Evolutionary conservation across 2,888 invertebrate species (phyloP).

Genomic region (Hirudinaria manillensis): DNA sequence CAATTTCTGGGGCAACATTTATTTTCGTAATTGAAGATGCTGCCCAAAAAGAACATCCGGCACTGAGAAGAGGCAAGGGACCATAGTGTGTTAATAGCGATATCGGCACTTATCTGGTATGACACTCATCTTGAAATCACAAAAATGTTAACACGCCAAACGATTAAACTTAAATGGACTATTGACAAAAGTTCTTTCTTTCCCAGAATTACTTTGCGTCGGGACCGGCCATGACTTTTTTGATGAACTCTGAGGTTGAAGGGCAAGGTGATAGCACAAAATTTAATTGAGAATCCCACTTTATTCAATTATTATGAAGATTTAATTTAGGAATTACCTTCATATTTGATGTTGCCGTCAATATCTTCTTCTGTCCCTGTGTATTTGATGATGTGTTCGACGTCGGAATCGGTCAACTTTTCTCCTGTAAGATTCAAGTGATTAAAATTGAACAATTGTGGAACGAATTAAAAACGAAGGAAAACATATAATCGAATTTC

Average conservation of each 20-base stretch:
- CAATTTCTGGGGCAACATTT: too few relatives aligned
- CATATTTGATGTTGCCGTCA: slow-evolving; percentile 58
- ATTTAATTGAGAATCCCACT: background rate
- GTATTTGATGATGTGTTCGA: slow-evolving; percentile 55
- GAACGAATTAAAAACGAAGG: background rate
- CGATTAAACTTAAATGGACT: too few relatives aligned
- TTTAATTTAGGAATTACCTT: slow-evolving; percentile 47
- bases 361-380: slow-evolving; percentile 56
- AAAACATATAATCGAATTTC: background rate
- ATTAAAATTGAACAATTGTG: background rate
- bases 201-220: slow-evolving; percentile 29
- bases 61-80: too few relatives aligned
- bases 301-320: too few relatives aligned
- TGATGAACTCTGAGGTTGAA: slow-evolving; percentile 36
- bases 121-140: too few relatives aligned
- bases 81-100: too few relatives aligned
- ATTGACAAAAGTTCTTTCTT: too few relatives aligned
- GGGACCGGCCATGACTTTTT: slow-evolving; percentile 38
- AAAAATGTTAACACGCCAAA: too few relatives aligned
- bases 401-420: slow-evolving; percentile 54
- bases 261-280: background rate
- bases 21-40: too few relatives aligned
- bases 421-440: slow-evolving; percentile 49
- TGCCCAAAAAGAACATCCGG: too few relatives aligned
- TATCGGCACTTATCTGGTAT: too few relatives aligned